phyloP scores from a whole-genome alignment of 2,113 vertebrate species.

The Lycaon pictus region DNA sequence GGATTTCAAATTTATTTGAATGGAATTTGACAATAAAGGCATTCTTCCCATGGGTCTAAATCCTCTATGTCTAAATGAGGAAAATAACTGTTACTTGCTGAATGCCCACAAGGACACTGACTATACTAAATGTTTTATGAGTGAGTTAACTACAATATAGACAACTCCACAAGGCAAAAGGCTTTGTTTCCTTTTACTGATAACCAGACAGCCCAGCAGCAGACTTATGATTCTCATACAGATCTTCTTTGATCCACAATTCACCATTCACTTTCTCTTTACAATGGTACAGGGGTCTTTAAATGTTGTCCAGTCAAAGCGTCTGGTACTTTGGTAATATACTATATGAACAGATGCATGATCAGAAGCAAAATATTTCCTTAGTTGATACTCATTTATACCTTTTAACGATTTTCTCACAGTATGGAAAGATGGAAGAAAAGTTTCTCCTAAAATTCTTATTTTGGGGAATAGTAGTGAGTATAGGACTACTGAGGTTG shows the following conservation, averaged over 20 bases:
- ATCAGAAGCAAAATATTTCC: not conserved
- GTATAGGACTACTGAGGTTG: not conserved
- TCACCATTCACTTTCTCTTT: not conserved
- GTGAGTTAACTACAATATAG: not conserved
- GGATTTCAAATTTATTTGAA: conserved; percentile 24
- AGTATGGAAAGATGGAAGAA: not conserved
- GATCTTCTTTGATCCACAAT: not conserved
- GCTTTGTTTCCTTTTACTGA: not conserved
- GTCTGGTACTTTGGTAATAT: not conserved
- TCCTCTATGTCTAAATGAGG: not conserved
- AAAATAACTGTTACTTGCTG: not conserved
- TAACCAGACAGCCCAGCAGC: not conserved
- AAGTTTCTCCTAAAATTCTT: not conserved
- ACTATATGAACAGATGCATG: not conserved
- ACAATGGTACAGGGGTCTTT: not conserved
- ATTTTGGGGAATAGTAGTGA: not conserved
- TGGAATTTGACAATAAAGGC: not conserved
- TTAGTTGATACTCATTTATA: not conserved
- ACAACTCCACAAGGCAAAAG: not conserved
- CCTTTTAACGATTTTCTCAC: conserved; percentile 1
- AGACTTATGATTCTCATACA: not conserved
- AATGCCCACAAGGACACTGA: not conserved
- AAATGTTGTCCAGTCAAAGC: not conserved
- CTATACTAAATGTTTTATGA: not conserved
- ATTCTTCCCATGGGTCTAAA: not conserved